Conservation (phyloP, 2,888 invertebrate genomes). For the Byasa hedistus region DNA sequence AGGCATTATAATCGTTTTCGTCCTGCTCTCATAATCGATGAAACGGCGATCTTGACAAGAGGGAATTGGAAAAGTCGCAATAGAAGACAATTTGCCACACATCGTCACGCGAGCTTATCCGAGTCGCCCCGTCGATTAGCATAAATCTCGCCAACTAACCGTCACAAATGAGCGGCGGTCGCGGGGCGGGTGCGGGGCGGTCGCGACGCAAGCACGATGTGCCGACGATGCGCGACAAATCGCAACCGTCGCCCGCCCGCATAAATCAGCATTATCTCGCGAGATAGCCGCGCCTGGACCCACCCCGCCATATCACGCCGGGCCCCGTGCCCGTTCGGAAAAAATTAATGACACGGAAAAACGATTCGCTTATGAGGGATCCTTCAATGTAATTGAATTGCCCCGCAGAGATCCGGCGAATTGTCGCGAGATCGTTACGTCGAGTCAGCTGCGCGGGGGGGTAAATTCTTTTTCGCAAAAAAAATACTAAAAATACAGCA, state of each 20-base stretch:
- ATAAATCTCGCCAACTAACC: constrained; percentile 79
- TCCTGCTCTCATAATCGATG: constrained; percentile 50
- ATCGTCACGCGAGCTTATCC: constrained; percentile 74
- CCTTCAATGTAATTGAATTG: constrained; percentile 80
- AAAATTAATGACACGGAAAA: constrained; percentile 81
- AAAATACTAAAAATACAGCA: too few relatives aligned
- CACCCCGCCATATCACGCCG: constrained; percentile 68
- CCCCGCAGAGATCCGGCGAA: constrained; percentile 70
- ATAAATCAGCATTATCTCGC: constrained; percentile 81
- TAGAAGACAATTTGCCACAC: constrained; percentile 76
- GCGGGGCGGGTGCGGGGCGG: constrained; percentile 45
- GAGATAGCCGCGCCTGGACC: constrained; percentile 71
- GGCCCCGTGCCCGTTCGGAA: constrained; percentile 77
- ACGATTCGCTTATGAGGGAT: constrained; percentile 81
- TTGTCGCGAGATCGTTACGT: constrained; percentile 57
- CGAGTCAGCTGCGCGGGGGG: constrained; percentile 51
- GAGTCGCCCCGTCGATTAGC: constrained; percentile 76
- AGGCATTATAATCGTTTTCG: constrained; percentile 26
- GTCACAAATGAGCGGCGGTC: constrained; percentile 68
- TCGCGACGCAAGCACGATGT: constrained; percentile 44
- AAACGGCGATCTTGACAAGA: constrained; percentile 58
- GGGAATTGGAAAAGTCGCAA: constrained; percentile 64
- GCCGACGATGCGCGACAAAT: constrained; percentile 72
- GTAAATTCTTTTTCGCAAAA: not conserved
- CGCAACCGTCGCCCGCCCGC: constrained; percentile 71